Conservation (phyloP, 2,113 vertebrate genomes). For the Cheirogaleus medius region DNA sequence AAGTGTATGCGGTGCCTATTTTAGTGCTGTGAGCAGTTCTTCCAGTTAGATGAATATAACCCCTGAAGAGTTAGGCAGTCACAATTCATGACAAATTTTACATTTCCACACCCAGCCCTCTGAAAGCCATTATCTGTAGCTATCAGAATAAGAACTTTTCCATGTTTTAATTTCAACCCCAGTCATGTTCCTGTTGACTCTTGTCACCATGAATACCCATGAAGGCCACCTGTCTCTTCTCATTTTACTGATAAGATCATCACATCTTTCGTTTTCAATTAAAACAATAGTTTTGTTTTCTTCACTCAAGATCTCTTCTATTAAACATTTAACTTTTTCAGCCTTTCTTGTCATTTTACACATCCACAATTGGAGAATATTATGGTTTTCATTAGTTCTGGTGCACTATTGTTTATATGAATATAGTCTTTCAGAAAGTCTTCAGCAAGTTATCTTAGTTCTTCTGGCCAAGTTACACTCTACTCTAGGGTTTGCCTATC, state of each 20-base stretch:
- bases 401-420: slow-evolving; percentile 90
- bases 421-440: slow-evolving; percentile 92
- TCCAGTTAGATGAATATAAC: slow-evolving; percentile 94
- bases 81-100: slow-evolving; percentile 97
- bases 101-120: slow-evolving; percentile 94
- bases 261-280: slow-evolving; percentile 92
- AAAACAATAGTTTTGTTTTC: slow-evolving; percentile 93
- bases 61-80: slow-evolving; percentile 95
- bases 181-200: slow-evolving; percentile 92
- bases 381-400: slow-evolving; percentile 92
- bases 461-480: slow-evolving; percentile 92
- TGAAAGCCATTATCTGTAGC: slow-evolving; percentile 91
- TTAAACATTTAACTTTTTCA: slow-evolving; percentile 89
- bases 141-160: slow-evolving; percentile 92
- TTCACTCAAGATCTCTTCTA: slow-evolving; percentile 93
- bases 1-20: slow-evolving; percentile 93
- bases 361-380: slow-evolving; percentile 93
- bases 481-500: slow-evolving; percentile 91
- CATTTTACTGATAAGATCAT: slow-evolving; percentile 92
- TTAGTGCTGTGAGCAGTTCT: slow-evolving; percentile 92
- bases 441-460: slow-evolving; percentile 90
- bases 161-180: slow-evolving; percentile 93
- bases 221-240: slow-evolving; percentile 91
- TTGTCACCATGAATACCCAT: slow-evolving; percentile 93
- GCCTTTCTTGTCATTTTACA: slow-evolving; percentile 93